Percentiles rank a stretch among this genome's conserved stretches.
Conservation (phyloP, 1,140 invertebrate species). For the Pemphigus obesinymphae region DNA sequence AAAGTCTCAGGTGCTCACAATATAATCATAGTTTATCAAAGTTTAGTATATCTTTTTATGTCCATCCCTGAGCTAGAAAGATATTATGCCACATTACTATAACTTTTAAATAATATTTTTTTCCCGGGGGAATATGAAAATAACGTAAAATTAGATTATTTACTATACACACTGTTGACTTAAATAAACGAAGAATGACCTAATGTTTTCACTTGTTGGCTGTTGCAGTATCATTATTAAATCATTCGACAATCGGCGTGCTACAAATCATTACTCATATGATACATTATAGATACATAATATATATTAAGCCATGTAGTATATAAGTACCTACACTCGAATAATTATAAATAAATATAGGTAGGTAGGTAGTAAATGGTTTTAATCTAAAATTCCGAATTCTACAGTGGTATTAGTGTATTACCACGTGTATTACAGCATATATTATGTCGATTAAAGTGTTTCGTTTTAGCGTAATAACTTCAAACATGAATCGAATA, state of each 20-base stretch:
- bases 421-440: neutral
- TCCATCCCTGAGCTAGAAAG: neutral
- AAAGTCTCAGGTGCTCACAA: neutral
- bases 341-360: no score
- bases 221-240: neutral
- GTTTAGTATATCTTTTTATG: neutral
- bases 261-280: no score
- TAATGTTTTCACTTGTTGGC: no score
- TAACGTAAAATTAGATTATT: neutral
- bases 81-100: neutral
- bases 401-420: no score
- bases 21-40: neutral
- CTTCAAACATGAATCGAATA: neutral
- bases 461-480: neutral
- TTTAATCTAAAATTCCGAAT: no score
- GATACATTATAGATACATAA: no score
- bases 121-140: neutral
- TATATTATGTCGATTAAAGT: neutral
- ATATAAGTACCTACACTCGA: no score
- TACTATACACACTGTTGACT: neutral
- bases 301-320: no score
- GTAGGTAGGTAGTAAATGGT: no score
- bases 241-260: no score
- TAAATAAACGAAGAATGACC: neutral
- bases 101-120: neutral